These are phyloP conservation scores for Microplitis manilae DNA, from an alignment of 2,888 invertebrate genomes.

Conservation along the genomic window DNA sequence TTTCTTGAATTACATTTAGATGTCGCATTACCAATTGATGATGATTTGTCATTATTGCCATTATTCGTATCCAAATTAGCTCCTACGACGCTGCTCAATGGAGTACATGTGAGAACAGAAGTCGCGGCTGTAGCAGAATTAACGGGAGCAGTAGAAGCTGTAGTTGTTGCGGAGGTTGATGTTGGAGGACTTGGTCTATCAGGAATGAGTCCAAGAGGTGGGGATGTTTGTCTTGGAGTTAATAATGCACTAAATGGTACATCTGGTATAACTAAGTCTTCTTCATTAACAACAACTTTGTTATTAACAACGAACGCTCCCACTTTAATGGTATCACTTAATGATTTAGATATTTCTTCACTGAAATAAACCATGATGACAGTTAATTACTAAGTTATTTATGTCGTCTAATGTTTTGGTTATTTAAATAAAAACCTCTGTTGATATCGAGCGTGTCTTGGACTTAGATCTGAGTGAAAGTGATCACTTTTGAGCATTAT, in stretches of 20 bases:
- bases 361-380: constrained; percentile 65
- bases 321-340: constrained; percentile 82
- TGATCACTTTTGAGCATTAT: constrained; percentile 94
- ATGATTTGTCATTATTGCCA: constrained; percentile 63
- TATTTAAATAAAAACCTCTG: constrained; percentile 71
- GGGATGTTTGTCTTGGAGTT: constrained; percentile 67
- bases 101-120: constrained; percentile 35
- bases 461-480: constrained; percentile 84
- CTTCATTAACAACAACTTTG: constrained; percentile 75
- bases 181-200: constrained; percentile 51
- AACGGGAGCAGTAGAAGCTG: constrained; percentile 38
- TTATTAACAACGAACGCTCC: constrained; percentile 84
- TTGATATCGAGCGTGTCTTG: constrained; percentile 78
- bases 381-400: constrained; percentile 8
- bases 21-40: constrained; percentile 64
- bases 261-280: constrained; percentile 75
- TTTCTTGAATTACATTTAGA: constrained; percentile 68
- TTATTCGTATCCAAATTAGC: constrained; percentile 62
- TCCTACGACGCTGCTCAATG: constrained; percentile 40
- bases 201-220: constrained; percentile 58
- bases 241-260: constrained; percentile 79
- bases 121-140: constrained; percentile 40
- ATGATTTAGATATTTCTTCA: constrained; percentile 80
- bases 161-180: constrained; percentile 37
- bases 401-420: neutral